These are phyloP conservation scores for Nilaparvata lugens DNA, from an alignment of 1,140 invertebrate species.

Conservation along the genomic window DNA sequence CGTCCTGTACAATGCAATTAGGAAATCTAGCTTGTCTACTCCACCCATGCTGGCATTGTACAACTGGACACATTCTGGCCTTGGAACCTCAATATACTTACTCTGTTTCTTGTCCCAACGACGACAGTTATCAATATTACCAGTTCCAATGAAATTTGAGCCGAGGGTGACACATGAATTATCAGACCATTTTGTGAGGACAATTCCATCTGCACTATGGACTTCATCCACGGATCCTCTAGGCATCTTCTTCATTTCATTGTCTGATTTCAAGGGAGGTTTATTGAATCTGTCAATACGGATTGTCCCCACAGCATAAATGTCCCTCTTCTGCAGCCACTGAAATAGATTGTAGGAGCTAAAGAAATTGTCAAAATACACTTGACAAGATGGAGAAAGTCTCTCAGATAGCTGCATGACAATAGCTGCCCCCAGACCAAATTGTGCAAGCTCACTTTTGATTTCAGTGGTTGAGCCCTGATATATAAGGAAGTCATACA, in stretches of 20 bases:
- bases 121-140: conserved; percentile 19
- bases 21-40: conserved; percentile 29
- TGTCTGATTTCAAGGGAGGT: conserved; percentile 7
- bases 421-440: neutral
- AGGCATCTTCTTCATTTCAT: conserved; percentile 10
- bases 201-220: conserved; percentile 4
- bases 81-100: conserved; percentile 27
- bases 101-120: conserved; percentile 30
- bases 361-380: conserved; percentile 18
- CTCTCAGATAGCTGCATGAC: conserved; percentile 13
- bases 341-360: conserved; percentile 6
- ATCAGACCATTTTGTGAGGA: conserved; percentile 21
- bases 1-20: conserved; percentile 20
- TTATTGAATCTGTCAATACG: conserved; percentile 13
- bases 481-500: conserved; percentile 24
- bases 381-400: neutral
- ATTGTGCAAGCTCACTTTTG: conserved; percentile 1
- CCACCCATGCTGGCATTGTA: conserved; percentile 37
- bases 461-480: conserved; percentile 10
- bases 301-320: conserved; percentile 14
- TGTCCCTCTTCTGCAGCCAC: conserved; percentile 1
- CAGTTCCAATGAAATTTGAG: conserved; percentile 18
- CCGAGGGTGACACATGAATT: conserved; percentile 8
- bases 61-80: conserved; percentile 31
- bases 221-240: neutral